These are phyloP conservation scores for Epistrophe grossulariae DNA, from an alignment of 2,888 invertebrate genomes.

Conservation along the genomic window DNA sequence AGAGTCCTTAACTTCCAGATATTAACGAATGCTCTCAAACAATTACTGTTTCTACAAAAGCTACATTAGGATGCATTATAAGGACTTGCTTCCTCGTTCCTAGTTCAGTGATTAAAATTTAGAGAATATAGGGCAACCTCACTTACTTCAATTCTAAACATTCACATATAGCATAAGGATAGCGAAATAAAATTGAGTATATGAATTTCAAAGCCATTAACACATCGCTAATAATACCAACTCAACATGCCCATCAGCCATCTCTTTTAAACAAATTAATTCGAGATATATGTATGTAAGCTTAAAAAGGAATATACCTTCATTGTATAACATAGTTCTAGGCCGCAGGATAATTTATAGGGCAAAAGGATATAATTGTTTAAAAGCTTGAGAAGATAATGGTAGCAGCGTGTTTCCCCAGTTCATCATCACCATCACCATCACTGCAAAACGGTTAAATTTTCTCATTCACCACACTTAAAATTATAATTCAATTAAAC, in stretches of 20 bases:
- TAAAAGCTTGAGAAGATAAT: conserved; percentile 17
- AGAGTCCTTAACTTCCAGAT: neutral
- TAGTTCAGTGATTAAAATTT: neutral
- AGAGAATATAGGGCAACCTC: neutral
- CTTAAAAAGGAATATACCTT: neutral
- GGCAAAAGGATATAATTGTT: conserved; percentile 7
- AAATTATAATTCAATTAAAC: conserved; percentile 66
- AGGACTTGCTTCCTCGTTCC: neutral
- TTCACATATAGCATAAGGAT: neutral
- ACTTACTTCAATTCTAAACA: neutral
- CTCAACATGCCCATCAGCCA: too few species aligned
- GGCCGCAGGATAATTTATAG: conserved; percentile 2
- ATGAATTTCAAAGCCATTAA: neutral
- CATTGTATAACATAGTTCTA: neutral
- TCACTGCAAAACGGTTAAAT: conserved; percentile 36
- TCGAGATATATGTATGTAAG: neutral
- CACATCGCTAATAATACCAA: neutral
- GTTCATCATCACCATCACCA: conserved; percentile 31
- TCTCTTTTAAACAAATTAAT: conserved; percentile 3
- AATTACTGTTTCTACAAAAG: neutral
- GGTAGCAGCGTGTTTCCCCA: conserved; percentile 17
- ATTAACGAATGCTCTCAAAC: neutral
- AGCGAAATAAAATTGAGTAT: neutral
- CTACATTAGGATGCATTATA: neutral
- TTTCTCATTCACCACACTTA: conserved; percentile 52